Percentiles rank a stretch among this genome's conserved stretches.
Conservation (phyloP, 2,888 invertebrate species). For the Chrysotoxum bicinctum region DNA sequence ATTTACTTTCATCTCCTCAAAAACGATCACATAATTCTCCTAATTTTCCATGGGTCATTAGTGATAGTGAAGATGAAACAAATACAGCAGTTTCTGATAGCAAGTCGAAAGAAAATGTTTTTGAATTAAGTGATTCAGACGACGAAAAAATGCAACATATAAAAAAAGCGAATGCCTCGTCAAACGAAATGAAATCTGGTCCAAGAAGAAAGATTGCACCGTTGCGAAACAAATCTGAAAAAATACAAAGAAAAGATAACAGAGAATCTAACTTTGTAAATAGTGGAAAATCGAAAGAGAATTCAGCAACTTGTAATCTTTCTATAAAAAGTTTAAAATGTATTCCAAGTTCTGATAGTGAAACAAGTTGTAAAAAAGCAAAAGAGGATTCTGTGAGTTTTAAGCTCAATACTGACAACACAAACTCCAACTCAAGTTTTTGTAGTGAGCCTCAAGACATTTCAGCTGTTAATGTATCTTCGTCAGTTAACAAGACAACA, state of each 20-base stretch:
- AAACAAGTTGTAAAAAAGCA: not conserved
- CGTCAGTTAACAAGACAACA: not conserved
- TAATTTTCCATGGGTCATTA: slow-evolving; percentile 40
- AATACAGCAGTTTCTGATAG: not conserved
- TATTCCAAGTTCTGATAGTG: not conserved
- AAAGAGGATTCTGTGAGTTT: not conserved
- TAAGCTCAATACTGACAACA: not conserved
- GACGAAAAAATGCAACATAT: not conserved
- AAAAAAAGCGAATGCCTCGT: not conserved
- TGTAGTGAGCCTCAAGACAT: not conserved
- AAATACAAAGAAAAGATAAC: not conserved
- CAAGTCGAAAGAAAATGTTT: slow-evolving; percentile 5
- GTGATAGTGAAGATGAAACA: slow-evolving; percentile 45
- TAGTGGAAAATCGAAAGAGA: slow-evolving; percentile 9
- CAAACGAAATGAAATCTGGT: slow-evolving; percentile 5
- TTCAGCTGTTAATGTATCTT: not conserved
- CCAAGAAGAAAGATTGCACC: slow-evolving; percentile 24
- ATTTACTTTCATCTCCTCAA: slow-evolving; percentile 39
- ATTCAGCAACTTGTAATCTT: slow-evolving; percentile 10
- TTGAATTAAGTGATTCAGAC: slow-evolving; percentile 56
- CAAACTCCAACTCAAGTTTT: not conserved
- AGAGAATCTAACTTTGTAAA: not conserved
- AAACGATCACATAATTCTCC: not conserved
- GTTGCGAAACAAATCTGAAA: slow-evolving; percentile 5
- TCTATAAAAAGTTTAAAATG: not conserved